Evolutionary conservation across 2,797 vertebrate species (phyloP), one percentile per base, ranked within the genome.

Genomic region (Enteromius mattozi): DNA sequence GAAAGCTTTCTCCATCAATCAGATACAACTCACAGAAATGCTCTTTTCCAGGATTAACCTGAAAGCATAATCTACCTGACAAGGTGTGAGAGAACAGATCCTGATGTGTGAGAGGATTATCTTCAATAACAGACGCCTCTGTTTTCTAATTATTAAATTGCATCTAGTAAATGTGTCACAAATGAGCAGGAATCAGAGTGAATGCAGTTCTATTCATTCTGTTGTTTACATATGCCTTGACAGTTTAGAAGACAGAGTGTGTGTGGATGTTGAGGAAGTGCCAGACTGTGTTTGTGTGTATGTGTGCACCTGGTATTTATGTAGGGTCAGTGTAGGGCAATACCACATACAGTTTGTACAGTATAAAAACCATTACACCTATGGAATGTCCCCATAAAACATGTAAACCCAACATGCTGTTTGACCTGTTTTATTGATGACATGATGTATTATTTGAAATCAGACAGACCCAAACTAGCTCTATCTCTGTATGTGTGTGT

Each of bases 1-100:
- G 74, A 85, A 87, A 85, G 74, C 76, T 78, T 84, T 49, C 21
- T 24, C 35, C 68, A 78, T 83, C 77, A 76, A 59, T 70, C 79
- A 87, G 63, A 71, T 63, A 37, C 17, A 81, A 68, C n/a, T 68
- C 61, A 40, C 24, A 77, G 49, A 68, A 66, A 79, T 71, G 27
- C 51, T 49, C 71, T 76, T 13, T 21, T 59, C 30, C 65, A n/a
- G 40, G 71, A 87, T 84, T 84, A 76, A 75, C 24, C 65, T 80
- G 30, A 69, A 51, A 63, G 19, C 16, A 70, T 84, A 70, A 77
- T 84, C 77, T 74, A 37, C n/a, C 24, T 80, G 61, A 63, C 47
- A 80, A 78, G 40, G 76, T 78, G 66, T 84, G 51, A 70, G 66
- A 71, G 40, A 70, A 51, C 24, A 78, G 51, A 79, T 83, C 75